These are phyloP conservation scores for Xestia xanthographa DNA, from an alignment of 2,888 invertebrate genomes.

Conservation along the genomic window DNA sequence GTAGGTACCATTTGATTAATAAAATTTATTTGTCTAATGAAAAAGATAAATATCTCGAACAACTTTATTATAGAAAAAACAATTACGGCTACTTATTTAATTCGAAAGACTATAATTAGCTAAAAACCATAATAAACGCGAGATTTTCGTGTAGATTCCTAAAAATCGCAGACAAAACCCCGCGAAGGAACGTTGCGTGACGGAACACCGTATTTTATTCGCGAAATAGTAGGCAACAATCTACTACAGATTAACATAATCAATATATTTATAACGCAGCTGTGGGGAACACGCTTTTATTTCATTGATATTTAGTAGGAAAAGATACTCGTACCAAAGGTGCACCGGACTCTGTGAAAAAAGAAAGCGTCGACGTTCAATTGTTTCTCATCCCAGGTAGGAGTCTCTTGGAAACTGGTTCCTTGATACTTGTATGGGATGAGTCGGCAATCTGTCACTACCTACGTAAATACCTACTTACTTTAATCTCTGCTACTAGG, in stretches of 20 bases:
- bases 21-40: too few relatives aligned
- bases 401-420: constrained; percentile 46
- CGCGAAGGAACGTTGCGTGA: constrained; percentile 75
- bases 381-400: constrained; percentile 36
- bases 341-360: constrained; percentile 18
- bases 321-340: background rate
- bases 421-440: constrained; percentile 25
- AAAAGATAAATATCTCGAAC: background rate
- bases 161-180: constrained; percentile 52
- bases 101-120: constrained; percentile 41
- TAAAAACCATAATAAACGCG: constrained; percentile 27
- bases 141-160: constrained; percentile 35
- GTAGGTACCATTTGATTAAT: background rate
- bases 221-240: constrained; percentile 72
- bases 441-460: constrained; percentile 53
- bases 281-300: constrained; percentile 54
- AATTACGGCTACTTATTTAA: constrained; percentile 2
- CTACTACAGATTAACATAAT: constrained; percentile 76
- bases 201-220: constrained; percentile 72
- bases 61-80: constrained; percentile 19
- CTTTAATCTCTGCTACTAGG: constrained; percentile 6
- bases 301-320: constrained; percentile 49
- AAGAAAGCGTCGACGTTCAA: constrained; percentile 39
- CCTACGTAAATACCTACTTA: constrained; percentile 46
- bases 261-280: constrained; percentile 74